These are phyloP conservation scores for Ciconia maguari DNA, from an alignment of 2,113 vertebrate species.

Conservation along the genomic window DNA sequence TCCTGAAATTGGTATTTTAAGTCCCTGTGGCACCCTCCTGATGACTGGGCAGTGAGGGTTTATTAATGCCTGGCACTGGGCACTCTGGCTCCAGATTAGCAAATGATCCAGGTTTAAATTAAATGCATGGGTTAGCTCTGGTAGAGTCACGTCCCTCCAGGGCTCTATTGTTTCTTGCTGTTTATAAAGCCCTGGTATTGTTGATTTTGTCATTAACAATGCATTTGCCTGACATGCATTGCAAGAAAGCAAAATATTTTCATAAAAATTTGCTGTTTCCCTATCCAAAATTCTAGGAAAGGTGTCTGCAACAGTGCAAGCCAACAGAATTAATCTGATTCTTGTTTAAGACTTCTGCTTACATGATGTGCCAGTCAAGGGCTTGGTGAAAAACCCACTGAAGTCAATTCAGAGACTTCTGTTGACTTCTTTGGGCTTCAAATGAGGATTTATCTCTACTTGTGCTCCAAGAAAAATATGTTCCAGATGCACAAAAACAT, in stretches of 20 bases:
- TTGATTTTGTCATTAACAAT: background rate
- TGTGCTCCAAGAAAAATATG: slow-evolving; percentile 34
- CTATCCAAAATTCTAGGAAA: background rate
- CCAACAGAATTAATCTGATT: background rate
- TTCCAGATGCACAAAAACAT: slow-evolving; percentile 31
- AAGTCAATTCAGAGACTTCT: slow-evolving; percentile 22
- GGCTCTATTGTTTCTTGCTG: background rate
- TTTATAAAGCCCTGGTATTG: background rate
- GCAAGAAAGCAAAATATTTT: background rate
- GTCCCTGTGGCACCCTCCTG: background rate
- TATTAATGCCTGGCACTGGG: background rate
- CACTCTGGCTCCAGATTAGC: background rate
- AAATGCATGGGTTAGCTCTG: background rate
- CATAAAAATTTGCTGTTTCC: background rate
- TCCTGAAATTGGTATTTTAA: slow-evolving; percentile 20
- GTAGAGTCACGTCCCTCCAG: background rate
- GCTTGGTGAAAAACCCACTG: background rate
- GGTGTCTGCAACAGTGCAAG: background rate
- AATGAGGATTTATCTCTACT: slow-evolving; percentile 8
- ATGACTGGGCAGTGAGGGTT: background rate
- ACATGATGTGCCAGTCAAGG: background rate
- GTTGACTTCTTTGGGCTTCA: background rate
- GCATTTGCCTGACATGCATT: background rate
- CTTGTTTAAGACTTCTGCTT: background rate
- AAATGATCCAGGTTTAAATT: background rate